Evolutionary conservation across 1,140 invertebrate species (phyloP), one percentile per base, ranked within the genome.

Genomic region (Neodiprion fabricii): DNA sequence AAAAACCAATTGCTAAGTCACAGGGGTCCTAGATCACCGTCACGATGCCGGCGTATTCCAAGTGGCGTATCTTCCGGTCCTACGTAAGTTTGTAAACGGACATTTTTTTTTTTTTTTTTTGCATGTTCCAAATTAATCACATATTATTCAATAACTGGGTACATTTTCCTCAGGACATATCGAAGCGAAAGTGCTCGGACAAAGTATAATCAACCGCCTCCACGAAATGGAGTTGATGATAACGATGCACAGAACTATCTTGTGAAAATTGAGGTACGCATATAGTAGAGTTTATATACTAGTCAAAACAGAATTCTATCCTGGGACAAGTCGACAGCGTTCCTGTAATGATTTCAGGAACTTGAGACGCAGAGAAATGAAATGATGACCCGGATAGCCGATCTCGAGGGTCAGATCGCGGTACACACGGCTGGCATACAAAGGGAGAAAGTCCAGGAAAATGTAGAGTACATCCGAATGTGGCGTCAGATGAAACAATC

Each of bases 401-500:
- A 87, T n/a, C 53, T 89, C 14, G 86, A 89, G 72, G 78, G 80
- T 67, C 78, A 85, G 47, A 67, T 88, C 23, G 79, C 78, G 11
- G 73, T 48, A 40, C 77, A 75, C 21, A 49, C 75, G 7, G 68
- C 75, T 0, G 81, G 72, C 23, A 84, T 76, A 74, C 83, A 83
- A 9, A 82, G 82, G 17, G 83, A 84, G 73, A 88, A 86, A 74
- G 80, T 84, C 0, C 81, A 82, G 0, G 87, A 88, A 40, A 88
- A 88, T 74, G 79, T 88, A 8, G 86, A 87, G 47, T 85, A 86
- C 53, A 88, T 88, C 74, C 80, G 80, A 28, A 70, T 86, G 14
- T 87, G 83, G 85, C 80, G 85, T 21, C 82, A 88, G 75, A 78
- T 88, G 79, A 85, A 87, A 67, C 83, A 83, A 50, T 72, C 83